Base-by-base conservation (phyloP, 2,113 vertebrate genomes). In the Amblyopsis rosae region DNA sequence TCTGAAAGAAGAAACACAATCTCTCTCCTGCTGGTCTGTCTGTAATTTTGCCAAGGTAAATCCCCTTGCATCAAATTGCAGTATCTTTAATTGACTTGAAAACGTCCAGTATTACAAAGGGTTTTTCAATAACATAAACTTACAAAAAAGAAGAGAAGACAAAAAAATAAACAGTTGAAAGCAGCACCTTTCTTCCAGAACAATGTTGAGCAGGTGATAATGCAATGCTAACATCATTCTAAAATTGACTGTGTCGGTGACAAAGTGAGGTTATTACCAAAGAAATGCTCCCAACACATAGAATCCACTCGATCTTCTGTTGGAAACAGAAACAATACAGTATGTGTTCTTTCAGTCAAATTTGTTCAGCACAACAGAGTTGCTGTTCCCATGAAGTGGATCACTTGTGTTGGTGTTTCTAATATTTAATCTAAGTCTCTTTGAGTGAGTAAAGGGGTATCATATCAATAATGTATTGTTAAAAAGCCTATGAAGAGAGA, bases 131-230 rank as follows among this genome's bases (percentile, higher is more conserved):
- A 76, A 77, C 73, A 81, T 60, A 75, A 86, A 70, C 45, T 6
- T 41, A 17, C 19, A 17, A 17, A 55, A 55, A 17, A 2, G 54
- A 55, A 55, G 7, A 17, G 8, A 16, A 16, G 53, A 76, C 57
- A 56, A 63, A 49, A 63, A 65, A 72, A 50, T 71, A 51, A 76
- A 57, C 59, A 67, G 66, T 58, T 12, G 92, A 93, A 92, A 94
- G 94, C 92, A 96, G 95, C 94, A 95, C 94, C 93, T 93, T 95
- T 89, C 88, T 91, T 91, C 91, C 91, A 94, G 92, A 92, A n/a
- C 3, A 89, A 85, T 92, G 73, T 81, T 75, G 74, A 82, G 62
- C 46, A 12, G 58, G 6, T 53, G 88, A 91, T 90, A 26, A 92
- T 91, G 92, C 93, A 91, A 91, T 90, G 92, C 91, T 93, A 93